Conservation (phyloP, 2,113 vertebrate species). For the Orthonyx spaldingii region DNA sequence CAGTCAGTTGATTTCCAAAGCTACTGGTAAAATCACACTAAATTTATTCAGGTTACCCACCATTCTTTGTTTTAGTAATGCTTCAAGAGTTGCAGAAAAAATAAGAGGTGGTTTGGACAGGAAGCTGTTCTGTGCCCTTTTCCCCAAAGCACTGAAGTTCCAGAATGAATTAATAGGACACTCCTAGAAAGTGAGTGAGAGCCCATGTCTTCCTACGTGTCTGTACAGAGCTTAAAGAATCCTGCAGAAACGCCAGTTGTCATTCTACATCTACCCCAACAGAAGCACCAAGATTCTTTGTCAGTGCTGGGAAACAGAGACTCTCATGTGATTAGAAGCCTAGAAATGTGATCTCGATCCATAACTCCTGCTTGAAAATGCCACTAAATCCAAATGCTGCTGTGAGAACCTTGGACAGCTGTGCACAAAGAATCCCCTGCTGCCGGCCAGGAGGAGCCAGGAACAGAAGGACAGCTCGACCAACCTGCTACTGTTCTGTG, state of each 20-base stretch:
- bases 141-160: not conserved
- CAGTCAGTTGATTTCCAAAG: not conserved
- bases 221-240: not conserved
- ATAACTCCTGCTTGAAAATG: not conserved
- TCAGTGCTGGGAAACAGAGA: not conserved
- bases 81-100: not conserved
- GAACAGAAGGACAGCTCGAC: not conserved
- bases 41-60: not conserved
- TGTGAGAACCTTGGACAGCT: not conserved
- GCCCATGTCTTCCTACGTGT: accelerated
- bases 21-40: not conserved
- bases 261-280: not conserved
- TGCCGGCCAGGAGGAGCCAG: not conserved
- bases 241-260: not conserved
- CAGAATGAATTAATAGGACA: not conserved
- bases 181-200: not conserved
- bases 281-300: not conserved
- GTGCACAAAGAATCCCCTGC: not conserved
- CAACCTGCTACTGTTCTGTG: not conserved
- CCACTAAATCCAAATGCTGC: not conserved
- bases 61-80: not conserved
- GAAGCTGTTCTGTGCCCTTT: not conserved
- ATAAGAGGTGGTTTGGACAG: not conserved
- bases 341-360: not conserved
- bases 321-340: not conserved